These are phyloP conservation scores for Limosa lapponica DNA, from an alignment of 2,797 vertebrate species.

Conservation along the genomic window DNA sequence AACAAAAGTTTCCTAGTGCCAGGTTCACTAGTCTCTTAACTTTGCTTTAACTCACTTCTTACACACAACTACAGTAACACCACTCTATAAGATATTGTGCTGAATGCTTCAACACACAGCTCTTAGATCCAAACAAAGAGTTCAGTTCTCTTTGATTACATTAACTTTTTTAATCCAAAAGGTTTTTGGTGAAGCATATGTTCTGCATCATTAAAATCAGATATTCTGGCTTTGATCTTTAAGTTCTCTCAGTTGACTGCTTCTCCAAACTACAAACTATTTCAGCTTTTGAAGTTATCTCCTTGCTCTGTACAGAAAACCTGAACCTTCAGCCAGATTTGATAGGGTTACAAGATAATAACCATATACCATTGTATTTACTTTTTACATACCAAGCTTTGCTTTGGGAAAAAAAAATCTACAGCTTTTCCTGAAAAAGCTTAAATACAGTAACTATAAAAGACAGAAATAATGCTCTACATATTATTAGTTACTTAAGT, in stretches of 20 bases:
- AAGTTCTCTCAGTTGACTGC: constrained; percentile 75
- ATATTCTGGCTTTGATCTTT: constrained; percentile 76
- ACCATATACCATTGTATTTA: constrained; percentile 42
- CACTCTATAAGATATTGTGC: neutral
- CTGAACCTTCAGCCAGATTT: constrained; percentile 67
- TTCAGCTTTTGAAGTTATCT: constrained; percentile 76
- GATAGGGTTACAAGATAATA: constrained; percentile 71
- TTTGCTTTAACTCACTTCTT: constrained; percentile 13
- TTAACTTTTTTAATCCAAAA: constrained; percentile 74
- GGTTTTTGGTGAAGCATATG: constrained; percentile 75
- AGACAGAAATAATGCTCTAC: neutral
- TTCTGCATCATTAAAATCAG: constrained; percentile 81
- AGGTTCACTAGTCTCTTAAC: neutral
- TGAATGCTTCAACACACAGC: constrained; percentile 37
- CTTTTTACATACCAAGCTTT: neutral
- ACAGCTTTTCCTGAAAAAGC: neutral
- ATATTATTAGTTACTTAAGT: neutral
- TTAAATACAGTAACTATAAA: neutral
- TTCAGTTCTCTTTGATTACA: constrained; percentile 71
- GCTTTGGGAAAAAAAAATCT: neutral
- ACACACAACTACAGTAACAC: neutral
- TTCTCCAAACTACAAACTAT: constrained; percentile 68
- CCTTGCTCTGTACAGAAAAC: constrained; percentile 57
- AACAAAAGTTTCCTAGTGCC: constrained; percentile 1
- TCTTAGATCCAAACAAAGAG: constrained; percentile 65